Evolutionary conservation across 2,113 vertebrate genomes (phyloP).

Genomic region (Microcebus ravelobensis): DNA sequence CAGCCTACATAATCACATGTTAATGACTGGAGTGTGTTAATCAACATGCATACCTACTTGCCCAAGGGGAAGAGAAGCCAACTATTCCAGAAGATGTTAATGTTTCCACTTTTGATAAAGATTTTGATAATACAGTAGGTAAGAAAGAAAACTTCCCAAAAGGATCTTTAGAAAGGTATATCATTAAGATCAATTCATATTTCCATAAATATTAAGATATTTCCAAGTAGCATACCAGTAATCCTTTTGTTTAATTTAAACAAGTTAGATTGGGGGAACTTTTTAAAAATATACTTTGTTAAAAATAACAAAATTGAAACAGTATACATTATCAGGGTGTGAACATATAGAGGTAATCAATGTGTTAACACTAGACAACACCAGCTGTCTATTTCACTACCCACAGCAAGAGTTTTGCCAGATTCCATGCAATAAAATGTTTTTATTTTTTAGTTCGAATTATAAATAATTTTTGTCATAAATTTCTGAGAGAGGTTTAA

Average conservation of each 20-base stretch:
- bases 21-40: slow-evolving; percentile 92
- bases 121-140: slow-evolving; percentile 62
- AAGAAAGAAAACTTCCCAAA: slow-evolving; percentile 66
- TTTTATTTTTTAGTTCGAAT: slow-evolving; percentile 48
- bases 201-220: neutral
- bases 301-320: slow-evolving; percentile 39
- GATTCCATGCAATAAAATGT: slow-evolving; percentile 29
- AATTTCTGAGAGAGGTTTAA: slow-evolving; percentile 17
- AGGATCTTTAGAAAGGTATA: slow-evolving; percentile 49
- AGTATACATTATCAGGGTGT: neutral
- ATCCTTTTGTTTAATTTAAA: slow-evolving; percentile 64
- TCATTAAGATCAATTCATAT: slow-evolving; percentile 49
- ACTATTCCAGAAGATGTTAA: slow-evolving; percentile 79
- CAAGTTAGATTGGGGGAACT: neutral
- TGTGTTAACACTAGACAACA: slow-evolving; percentile 56
- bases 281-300: neutral
- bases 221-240: slow-evolving; percentile 17
- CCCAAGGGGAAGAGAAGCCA: slow-evolving; percentile 78
- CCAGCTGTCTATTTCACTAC: slow-evolving; percentile 62
- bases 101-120: slow-evolving; percentile 83
- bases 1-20: slow-evolving; percentile 93
- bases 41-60: slow-evolving; percentile 89
- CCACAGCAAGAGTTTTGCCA: slow-evolving; percentile 26
- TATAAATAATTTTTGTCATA: slow-evolving; percentile 52
- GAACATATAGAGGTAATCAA: slow-evolving; percentile 48